phyloP scores from a whole-genome alignment of 2,113 vertebrate genomes.

The Nycticebus coucang region DNA sequence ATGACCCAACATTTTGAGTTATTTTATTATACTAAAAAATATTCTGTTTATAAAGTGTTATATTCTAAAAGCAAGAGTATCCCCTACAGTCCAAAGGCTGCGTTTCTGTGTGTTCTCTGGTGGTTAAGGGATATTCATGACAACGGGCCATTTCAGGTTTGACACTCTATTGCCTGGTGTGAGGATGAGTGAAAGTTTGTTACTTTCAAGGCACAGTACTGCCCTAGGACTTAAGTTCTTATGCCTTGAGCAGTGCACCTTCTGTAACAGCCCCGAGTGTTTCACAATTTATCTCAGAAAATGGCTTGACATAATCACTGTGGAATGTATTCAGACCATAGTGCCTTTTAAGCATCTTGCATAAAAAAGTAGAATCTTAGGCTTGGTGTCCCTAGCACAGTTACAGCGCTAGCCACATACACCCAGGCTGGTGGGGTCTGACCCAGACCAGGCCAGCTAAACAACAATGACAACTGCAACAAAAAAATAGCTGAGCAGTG shows the following conservation, averaged over 20 bases:
- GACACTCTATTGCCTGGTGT: background rate
- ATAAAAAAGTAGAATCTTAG: background rate
- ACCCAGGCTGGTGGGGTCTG: no score
- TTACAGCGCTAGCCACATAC: no score
- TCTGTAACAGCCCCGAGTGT: background rate
- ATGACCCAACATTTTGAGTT: background rate
- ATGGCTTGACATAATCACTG: background rate
- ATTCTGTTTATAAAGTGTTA: background rate
- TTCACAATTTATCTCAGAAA: background rate
- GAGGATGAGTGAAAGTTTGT: accelerated
- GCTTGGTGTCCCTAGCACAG: no score
- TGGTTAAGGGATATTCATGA: background rate
- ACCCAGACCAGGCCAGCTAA: no score
- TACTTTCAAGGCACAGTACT: background rate
- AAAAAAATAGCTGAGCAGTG: no score
- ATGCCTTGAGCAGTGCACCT: accelerated
- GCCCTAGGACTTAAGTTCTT: background rate
- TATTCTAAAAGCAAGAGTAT: background rate
- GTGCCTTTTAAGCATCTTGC: background rate
- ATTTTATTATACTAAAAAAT: background rate
- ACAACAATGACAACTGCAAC: no score
- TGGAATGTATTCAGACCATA: background rate
- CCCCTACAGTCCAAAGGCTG: background rate
- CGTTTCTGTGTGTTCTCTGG: background rate
- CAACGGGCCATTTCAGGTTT: background rate